phyloP scores from a whole-genome alignment of 2,113 vertebrate species.

The Nothobranchius kuhntae region DNA sequence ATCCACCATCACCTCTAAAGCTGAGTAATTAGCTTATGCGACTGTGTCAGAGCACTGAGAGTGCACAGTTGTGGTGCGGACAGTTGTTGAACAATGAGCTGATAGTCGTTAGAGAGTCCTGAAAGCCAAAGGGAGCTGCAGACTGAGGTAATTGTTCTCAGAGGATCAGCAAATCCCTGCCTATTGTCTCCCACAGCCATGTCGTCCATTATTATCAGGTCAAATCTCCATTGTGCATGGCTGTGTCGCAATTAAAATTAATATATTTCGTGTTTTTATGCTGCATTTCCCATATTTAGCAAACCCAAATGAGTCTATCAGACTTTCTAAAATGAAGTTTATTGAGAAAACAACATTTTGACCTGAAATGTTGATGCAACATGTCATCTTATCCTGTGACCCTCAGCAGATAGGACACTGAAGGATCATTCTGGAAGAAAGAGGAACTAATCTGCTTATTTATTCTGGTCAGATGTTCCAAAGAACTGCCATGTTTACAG shows the following conservation, averaged over 20 bases:
- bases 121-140: conserved; percentile 5
- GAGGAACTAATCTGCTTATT: conserved; percentile 45
- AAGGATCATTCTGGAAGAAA: conserved; percentile 21
- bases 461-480: neutral
- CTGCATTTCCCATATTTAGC: neutral
- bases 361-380: conserved; percentile 10
- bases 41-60: conserved; percentile 4
- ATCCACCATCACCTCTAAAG: neutral
- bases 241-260: neutral
- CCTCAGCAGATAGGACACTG: neutral
- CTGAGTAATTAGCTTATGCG: conserved; percentile 22
- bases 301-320: no score
- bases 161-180: neutral
- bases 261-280: neutral
- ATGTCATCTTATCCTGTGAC: conserved; percentile 19
- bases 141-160: conserved; percentile 23
- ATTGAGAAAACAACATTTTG: neutral
- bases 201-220: neutral
- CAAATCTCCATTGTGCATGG: neutral
- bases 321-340: no score
- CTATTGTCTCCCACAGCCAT: neutral
- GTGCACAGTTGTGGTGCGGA: conserved; percentile 11
- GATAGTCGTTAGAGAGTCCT: conserved; percentile 15
- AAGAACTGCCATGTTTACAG: conserved; percentile 4
- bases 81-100: conserved; percentile 14